Base-by-base conservation (phyloP, 2,797 vertebrate species). In the Heterohyrax brucei region DNA sequence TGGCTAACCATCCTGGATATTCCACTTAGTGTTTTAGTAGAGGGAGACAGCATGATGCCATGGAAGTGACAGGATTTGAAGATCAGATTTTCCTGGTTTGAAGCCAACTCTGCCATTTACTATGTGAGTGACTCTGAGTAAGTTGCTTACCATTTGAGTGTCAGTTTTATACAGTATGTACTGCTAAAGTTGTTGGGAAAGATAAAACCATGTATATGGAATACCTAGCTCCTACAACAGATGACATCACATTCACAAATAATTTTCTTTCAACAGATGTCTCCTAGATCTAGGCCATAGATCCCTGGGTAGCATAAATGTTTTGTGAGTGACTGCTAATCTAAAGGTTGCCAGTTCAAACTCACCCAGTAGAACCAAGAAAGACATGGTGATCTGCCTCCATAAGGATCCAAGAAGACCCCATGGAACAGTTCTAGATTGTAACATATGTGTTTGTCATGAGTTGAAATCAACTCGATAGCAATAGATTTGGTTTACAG, bases 101-200 rank as follows among this genome's bases (percentile, higher is more conserved):
- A 89, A 86, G 48, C 44, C 64, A 75, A 46, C 50, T 61, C 76
- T 93, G 10, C 39, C 80, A 50, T 39, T 87, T 68, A 22, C 14
- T 84, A 14, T 78, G 26, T 82, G 10, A 13, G 70, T 61, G 81
- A 82, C 22, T 56, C 4, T 75, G 48, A 39, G 56, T 33, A 59
- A 91, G 22, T 93, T 75, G n/a, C 44, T 88, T 22, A 93, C 70
- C 59, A 73, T 75, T 59, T 68, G 13, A 62, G 6, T 53, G 21
- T 48, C 72, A 46, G 24, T 73, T 96, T 92, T 88, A 77, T 39
- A 75, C 28, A 59, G 93, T 6, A 79, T 14, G 83, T 4, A 70
- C 1, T 46, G 7, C 16, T 87, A 94, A 90, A 80, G 56, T 9
- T 68, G 12, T 56, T 72, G 26, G 13, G 16, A 89, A 88, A 89